A percentile compares a stretch with the other conserved stretches of the same genome.
Evolutionary conservation across 2,797 vertebrate species (phyloP).

Genomic region (Hypotaenidia philippensis): DNA sequence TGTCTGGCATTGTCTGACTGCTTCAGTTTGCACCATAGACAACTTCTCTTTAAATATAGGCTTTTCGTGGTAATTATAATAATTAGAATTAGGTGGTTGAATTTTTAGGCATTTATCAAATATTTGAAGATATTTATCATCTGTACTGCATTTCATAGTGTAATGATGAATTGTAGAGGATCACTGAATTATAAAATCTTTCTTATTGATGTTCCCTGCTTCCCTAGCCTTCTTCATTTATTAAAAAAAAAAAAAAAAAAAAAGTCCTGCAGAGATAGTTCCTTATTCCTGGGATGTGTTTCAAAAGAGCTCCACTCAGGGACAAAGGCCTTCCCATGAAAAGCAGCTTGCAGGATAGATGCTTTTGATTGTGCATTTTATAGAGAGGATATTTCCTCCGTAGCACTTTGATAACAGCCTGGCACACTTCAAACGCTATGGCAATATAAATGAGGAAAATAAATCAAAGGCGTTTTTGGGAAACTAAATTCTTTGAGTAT

Average conservation of each 20-base stretch:
- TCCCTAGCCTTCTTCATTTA: not conserved
- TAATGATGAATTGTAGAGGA: not conserved
- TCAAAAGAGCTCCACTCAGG: not conserved
- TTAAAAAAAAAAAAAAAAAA: not conserved
- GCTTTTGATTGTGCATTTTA: conserved; percentile 53
- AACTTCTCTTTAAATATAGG: not conserved
- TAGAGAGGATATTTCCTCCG: conserved; percentile 23
- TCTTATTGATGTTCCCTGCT: not conserved
- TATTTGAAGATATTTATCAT: conserved; percentile 29
- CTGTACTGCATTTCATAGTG: not conserved
- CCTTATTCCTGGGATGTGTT: not conserved
- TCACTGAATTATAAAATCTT: not conserved
- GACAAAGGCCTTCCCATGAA: not conserved
- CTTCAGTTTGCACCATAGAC: not conserved
- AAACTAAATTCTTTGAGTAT: conserved; percentile 12
- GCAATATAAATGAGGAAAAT: conserved; percentile 48
- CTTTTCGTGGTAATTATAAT: not conserved
- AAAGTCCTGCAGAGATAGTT: not conserved
- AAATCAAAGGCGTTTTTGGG: conserved; percentile 41
- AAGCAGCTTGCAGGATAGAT: not conserved
- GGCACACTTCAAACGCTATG: not conserved
- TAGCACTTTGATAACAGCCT: not conserved
- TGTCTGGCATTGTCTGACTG: not conserved
- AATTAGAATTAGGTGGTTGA: not conserved
- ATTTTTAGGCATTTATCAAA: conserved; percentile 27